Percentiles rank a stretch among this genome's conserved stretches.
These are phyloP conservation scores for Xanthia icteritia DNA, from an alignment of 2,888 invertebrate genomes.

Conservation along the genomic window DNA sequence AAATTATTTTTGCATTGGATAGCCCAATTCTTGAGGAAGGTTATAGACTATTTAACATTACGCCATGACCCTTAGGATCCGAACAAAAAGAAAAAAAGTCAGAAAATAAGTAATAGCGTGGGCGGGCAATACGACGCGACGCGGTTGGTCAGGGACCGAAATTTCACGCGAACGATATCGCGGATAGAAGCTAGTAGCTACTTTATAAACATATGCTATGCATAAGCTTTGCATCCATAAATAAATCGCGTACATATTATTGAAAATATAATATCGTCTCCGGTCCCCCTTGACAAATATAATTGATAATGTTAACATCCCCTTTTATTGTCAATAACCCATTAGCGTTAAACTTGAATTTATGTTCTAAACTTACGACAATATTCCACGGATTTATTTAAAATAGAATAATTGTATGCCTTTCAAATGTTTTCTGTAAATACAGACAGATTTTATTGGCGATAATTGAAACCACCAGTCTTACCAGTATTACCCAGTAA, in stretches of 20 bases:
- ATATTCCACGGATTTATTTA: not conserved
- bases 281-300: slow-evolving; percentile 61
- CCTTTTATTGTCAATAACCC: slow-evolving; percentile 69
- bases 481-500: not conserved
- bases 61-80: too few relatives aligned
- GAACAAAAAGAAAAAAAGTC: too few relatives aligned
- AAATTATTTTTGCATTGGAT: too few relatives aligned
- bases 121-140: too few relatives aligned
- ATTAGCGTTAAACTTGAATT: slow-evolving; percentile 69
- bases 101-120: too few relatives aligned
- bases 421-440: slow-evolving; percentile 6
- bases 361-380: slow-evolving; percentile 44
- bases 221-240: slow-evolving; percentile 5
- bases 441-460: not conserved
- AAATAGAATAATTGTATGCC: slow-evolving; percentile 5
- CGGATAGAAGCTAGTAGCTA: too few relatives aligned
- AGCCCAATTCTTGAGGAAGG: too few relatives aligned
- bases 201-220: slow-evolving; percentile 31
- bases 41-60: too few relatives aligned
- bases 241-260: slow-evolving; percentile 26
- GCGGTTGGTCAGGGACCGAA: too few relatives aligned
- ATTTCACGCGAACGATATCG: too few relatives aligned
- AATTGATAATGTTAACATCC: slow-evolving; percentile 78
- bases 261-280: slow-evolving; percentile 40
- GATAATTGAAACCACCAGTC: not conserved